Conservation (phyloP, 2,113 vertebrate species). For the Cisticola juncidis region DNA sequence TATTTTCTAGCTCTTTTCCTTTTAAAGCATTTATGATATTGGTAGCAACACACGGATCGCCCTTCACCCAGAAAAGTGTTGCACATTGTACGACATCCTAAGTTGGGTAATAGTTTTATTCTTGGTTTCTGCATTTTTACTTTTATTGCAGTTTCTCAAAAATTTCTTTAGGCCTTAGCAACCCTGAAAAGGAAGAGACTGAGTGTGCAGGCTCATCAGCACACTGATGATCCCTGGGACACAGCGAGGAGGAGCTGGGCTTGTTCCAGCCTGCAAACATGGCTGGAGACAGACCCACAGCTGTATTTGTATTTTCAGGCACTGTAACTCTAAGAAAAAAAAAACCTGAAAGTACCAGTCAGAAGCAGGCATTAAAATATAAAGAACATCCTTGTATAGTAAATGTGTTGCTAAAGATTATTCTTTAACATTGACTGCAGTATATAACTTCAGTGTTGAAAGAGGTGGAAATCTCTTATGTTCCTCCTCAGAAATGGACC, state of each 20-base stretch:
- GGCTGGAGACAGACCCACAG: not conserved
- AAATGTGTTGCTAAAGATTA: not conserved
- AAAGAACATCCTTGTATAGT: not conserved
- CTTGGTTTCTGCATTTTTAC: not conserved
- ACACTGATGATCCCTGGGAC: fast-evolving
- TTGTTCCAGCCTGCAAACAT: not conserved
- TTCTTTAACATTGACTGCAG: not conserved
- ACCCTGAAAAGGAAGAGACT: not conserved
- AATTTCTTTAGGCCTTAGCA: not conserved
- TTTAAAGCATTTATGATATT: not conserved
- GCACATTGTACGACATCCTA: too few relatives aligned
- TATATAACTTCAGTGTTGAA: not conserved
- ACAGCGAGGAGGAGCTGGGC: not conserved
- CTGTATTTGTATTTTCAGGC: not conserved
- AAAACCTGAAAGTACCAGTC: not conserved
- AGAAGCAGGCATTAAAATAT: not conserved
- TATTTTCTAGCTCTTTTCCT: not conserved
- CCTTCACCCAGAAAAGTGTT: not conserved
- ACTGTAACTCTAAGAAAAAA: not conserved
- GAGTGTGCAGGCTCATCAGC: fast-evolving
- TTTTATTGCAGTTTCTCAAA: not conserved
- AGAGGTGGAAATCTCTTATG: not conserved
- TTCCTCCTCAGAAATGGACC: not conserved
- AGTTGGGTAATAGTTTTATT: not conserved
- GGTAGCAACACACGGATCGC: fast-evolving